These are phyloP conservation scores for Cyclopterus lumpus DNA, from an alignment of 2,797 vertebrate species.

Conservation along the genomic window DNA sequence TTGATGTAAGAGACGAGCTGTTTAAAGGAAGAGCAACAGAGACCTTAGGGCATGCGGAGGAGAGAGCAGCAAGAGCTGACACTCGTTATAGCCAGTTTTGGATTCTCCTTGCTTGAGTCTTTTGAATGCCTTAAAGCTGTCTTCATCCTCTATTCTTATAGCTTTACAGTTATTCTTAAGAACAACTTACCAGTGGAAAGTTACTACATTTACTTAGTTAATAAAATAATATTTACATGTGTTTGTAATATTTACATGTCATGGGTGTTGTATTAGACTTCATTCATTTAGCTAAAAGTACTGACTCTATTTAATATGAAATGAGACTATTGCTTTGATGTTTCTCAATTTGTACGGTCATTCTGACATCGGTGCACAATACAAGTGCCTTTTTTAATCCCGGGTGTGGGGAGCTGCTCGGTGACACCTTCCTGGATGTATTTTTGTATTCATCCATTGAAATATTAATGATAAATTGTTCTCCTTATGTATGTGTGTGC, in stretches of 20 bases:
- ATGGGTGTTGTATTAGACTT: neutral
- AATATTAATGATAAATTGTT: conserved; percentile 61
- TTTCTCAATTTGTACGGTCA: conserved; percentile 1
- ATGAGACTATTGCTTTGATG: neutral
- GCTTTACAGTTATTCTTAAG: neutral
- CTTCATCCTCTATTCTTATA: neutral
- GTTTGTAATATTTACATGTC: conserved; percentile 3
- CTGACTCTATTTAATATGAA: neutral
- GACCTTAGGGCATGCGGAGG: conserved; percentile 12
- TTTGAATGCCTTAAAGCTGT: neutral
- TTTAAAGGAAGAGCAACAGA: conserved; percentile 6
- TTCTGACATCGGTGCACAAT: neutral
- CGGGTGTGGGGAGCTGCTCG: conserved; percentile 2
- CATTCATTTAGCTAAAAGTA: neutral
- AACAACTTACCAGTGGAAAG: neutral
- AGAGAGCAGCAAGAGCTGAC: conserved; percentile 16
- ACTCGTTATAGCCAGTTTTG: neutral
- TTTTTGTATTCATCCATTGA: conserved; percentile 53
- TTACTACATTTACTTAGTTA: neutral
- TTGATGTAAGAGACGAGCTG: conserved; percentile 6
- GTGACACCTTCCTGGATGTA: conserved; percentile 47
- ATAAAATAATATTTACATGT: no score
- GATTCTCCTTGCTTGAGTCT: neutral
- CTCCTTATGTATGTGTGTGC: conserved; percentile 8
- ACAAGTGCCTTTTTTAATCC: neutral